These are phyloP conservation scores for Sialis lutaria DNA, from an alignment of 2,888 invertebrate species.

Conservation along the genomic window DNA sequence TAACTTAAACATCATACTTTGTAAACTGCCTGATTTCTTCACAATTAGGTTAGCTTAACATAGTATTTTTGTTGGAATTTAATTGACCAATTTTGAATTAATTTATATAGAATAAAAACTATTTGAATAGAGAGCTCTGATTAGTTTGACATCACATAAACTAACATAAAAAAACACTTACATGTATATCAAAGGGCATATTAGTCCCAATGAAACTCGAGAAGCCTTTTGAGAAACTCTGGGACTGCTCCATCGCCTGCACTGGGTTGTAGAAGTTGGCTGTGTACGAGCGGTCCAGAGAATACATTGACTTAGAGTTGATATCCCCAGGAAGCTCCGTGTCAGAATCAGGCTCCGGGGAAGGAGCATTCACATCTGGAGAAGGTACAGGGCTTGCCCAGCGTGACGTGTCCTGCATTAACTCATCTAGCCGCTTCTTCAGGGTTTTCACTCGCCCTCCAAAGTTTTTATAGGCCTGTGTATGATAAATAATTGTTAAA, in stretches of 20 bases:
- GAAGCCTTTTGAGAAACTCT: conserved; percentile 31
- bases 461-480: conserved; percentile 87
- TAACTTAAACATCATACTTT: too few species aligned
- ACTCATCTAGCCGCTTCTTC: conserved; percentile 71
- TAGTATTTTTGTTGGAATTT: too few species aligned
- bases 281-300: conserved; percentile 12
- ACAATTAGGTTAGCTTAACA: too few species aligned
- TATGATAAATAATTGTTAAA: conserved; percentile 5
- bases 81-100: too few species aligned
- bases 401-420: conserved; percentile 45
- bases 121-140: too few species aligned
- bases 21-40: too few species aligned
- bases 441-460: conserved; percentile 72
- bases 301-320: conserved; percentile 2
- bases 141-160: too few species aligned
- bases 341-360: conserved; percentile 70
- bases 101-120: too few species aligned
- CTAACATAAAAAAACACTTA: conserved; percentile 9
- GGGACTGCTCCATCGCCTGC: conserved; percentile 12
- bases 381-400: conserved; percentile 45
- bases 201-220: conserved; percentile 45
- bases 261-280: conserved; percentile 32
- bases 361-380: conserved; percentile 49
- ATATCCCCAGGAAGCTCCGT: conserved; percentile 43
- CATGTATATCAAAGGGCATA: conserved; percentile 36